Base-by-base conservation (phyloP, 2,888 invertebrate species). In the Lithophane leautieri region DNA sequence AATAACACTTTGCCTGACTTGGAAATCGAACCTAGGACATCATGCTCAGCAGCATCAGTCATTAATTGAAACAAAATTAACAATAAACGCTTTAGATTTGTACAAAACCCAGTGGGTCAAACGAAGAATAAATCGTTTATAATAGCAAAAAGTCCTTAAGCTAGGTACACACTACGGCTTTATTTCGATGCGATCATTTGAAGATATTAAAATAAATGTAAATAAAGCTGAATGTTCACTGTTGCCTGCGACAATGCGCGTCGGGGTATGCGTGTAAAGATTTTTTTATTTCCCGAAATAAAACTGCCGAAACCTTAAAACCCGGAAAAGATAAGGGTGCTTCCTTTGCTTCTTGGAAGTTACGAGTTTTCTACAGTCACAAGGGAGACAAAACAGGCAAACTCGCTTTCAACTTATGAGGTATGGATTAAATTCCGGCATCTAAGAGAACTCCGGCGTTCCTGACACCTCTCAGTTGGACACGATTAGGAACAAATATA, bases 201-300 rank as follows among this genome's bases (percentile, higher is more conserved):
- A 16, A n/a, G 14, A n/a, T 22, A n/a, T 34, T 28, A 34, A 52
- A 52, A 22, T 50, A 50, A 66, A 67, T 52, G 11, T 40, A 40
- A n/a, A 54, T 12, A 34, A 54, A 34, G 19, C 34, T 16, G 66
- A 22, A 50, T 66, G 6, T 66, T 50, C 28, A 14, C 28, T n/a
- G 12, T 28, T 50, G 47, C 22, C 25, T 25, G 6, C 28, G 44
- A 34, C 19, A 25, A 11, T 34, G 8, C 14, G 11, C 60, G 16
- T 42, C 16, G 11, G 12, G 3, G 44, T n/a, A 16, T 28, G 14
- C 25, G 34, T 28, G 47, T 42, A 28, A 50, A 56, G 4, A 34
- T 12, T n/a, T n/a, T 47, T 77, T 22, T 22, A 78, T 62, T 62
- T 67, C 50, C 73, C 61, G 56, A 42, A 25, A 25, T 56, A 40